Conservation (phyloP, 2,888 invertebrate genomes). For the Lingula anatina region DNA sequence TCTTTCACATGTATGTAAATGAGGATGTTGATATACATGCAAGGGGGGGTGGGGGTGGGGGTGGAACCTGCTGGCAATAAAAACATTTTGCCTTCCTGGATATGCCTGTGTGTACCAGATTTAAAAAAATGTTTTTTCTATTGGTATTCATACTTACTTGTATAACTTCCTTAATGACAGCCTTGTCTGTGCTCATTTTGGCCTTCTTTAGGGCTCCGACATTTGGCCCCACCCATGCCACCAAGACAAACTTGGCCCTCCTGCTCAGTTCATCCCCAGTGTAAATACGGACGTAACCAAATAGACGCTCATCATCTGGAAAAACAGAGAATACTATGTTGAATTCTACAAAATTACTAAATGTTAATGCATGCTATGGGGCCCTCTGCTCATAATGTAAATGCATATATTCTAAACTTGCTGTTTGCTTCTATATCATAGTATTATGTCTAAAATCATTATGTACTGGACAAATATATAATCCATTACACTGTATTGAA, state of each 20-base stretch:
- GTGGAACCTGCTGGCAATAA: not conserved
- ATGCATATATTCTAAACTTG: too few species aligned
- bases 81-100: conserved; percentile 1
- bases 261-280: conserved; percentile 79
- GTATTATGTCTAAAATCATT: too few species aligned
- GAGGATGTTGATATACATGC: not conserved
- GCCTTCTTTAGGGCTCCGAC: conserved; percentile 74
- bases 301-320: conserved; percentile 67
- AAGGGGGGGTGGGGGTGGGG: not conserved
- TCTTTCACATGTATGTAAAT: too few species aligned
- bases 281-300: conserved; percentile 63
- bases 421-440: too few species aligned
- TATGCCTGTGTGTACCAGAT: not conserved
- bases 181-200: conserved; percentile 77
- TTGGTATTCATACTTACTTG: conserved; percentile 58
- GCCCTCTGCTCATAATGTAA: not conserved
- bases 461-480: too few species aligned
- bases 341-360: not conserved
- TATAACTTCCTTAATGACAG: conserved; percentile 70
- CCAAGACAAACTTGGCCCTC: conserved; percentile 72
- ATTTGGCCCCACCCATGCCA: conserved; percentile 72
- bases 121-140: not conserved
- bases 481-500: too few species aligned
- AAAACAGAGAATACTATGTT: conserved; percentile 6
- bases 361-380: not conserved